phyloP scores from a whole-genome alignment of 2,113 vertebrate genomes.

The Mirza zaza region DNA sequence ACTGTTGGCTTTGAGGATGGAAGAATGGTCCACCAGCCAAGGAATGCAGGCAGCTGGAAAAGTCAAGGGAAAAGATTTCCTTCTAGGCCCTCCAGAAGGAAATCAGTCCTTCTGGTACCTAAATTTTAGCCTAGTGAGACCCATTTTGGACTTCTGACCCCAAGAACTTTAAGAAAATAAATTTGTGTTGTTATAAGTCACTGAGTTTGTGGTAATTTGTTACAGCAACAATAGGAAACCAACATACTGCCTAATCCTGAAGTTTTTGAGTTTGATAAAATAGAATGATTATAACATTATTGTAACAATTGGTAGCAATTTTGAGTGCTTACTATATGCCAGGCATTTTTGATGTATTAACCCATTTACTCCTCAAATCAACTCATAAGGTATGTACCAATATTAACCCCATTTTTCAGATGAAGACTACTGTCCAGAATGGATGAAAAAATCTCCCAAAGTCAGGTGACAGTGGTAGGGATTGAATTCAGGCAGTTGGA shows the following conservation, averaged over 20 bases:
- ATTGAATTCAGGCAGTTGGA: neutral
- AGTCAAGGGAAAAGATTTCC: neutral
- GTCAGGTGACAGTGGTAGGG: neutral
- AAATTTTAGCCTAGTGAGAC: neutral
- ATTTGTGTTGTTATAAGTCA: neutral
- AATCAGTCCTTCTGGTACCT: neutral
- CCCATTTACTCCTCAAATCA: neutral
- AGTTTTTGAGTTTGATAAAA: neutral
- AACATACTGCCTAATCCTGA: neutral
- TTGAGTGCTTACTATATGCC: neutral
- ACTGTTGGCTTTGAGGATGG: neutral
- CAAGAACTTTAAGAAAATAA: neutral
- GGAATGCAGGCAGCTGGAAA: neutral
- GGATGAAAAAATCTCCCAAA: neutral
- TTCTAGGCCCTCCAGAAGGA: neutral
- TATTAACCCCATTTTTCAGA: neutral
- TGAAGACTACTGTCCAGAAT: neutral
- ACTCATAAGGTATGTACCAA: neutral
- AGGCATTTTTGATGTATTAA: neutral
- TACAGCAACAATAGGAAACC: neutral
- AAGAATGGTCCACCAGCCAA: neutral
- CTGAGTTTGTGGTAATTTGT: neutral
- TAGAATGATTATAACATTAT: neutral
- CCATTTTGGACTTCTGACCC: neutral
- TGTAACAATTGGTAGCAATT: neutral